Conservation (phyloP, 2,888 invertebrate species). For the Rhamphomyia laevipes region DNA sequence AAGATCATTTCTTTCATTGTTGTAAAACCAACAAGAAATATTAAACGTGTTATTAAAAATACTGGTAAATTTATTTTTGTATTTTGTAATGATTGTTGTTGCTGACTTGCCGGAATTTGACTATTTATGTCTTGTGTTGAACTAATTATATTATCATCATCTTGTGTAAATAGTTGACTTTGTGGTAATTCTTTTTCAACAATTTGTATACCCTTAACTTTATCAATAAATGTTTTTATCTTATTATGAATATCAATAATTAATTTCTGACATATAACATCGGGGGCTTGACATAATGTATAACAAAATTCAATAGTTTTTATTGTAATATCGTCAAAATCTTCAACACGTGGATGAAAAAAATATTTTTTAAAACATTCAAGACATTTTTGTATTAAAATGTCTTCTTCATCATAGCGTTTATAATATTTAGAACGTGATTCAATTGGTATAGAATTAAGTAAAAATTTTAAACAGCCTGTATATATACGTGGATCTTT, state of each 20-base stretch:
- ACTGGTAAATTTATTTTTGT: conserved; percentile 21
- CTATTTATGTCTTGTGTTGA: too few species aligned
- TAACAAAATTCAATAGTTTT: conserved; percentile 44
- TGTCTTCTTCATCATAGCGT: conserved; percentile 25
- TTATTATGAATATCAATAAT: conserved; percentile 40
- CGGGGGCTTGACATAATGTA: conserved; percentile 46
- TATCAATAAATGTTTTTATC: conserved; percentile 31
- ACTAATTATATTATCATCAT: background rate
- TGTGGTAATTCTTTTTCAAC: background rate
- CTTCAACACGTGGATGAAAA: conserved; percentile 35
- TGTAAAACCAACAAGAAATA: conserved; percentile 60
- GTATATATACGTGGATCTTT: conserved; percentile 31
- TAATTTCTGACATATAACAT: conserved; percentile 41
- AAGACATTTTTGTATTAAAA: conserved; percentile 28
- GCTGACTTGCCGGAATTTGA: conserved; percentile 22
- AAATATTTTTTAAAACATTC: conserved; percentile 41
- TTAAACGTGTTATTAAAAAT: conserved; percentile 41
- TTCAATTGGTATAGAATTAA: conserved; percentile 30
- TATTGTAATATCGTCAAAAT: conserved; percentile 43
- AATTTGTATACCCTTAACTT: background rate
- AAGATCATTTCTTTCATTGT: conserved; percentile 69
- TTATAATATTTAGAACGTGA: conserved; percentile 31
- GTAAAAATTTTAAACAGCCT: conserved; percentile 28
- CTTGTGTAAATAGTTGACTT: background rate
- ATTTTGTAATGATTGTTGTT: conserved; percentile 17